Percentiles rank a stretch among this genome's conserved stretches.
Conservation (phyloP, 2,888 invertebrate genomes). For the Plagodis pulveraria region DNA sequence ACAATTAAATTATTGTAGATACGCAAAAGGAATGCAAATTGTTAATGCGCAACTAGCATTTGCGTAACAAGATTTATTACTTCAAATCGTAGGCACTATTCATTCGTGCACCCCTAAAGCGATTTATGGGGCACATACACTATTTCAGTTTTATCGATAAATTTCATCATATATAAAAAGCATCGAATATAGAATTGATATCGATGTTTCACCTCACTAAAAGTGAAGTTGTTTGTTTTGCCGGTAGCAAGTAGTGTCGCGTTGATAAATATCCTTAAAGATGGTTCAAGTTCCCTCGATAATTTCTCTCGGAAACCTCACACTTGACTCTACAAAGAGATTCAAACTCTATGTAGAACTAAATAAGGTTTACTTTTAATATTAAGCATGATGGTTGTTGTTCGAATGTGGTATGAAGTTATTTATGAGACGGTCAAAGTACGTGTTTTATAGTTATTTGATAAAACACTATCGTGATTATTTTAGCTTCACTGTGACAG, state of each 20-base stretch:
- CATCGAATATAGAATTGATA: slow-evolving; percentile 10
- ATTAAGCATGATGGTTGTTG: slow-evolving; percentile 30
- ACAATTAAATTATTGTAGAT: not conserved
- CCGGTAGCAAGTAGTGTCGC: slow-evolving; percentile 83
- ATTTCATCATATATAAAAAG: not conserved
- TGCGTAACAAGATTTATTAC: slow-evolving; percentile 19
- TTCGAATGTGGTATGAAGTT: slow-evolving; percentile 59
- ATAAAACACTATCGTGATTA: slow-evolving; percentile 82
- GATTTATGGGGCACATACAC: slow-evolving; percentile 1
- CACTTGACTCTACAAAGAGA: slow-evolving; percentile 51
- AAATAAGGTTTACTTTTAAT: slow-evolving; percentile 45
- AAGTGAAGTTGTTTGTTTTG: slow-evolving; percentile 78
- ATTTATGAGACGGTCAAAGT: slow-evolving; percentile 77
- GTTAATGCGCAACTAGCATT: slow-evolving; percentile 8
- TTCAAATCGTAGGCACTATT: slow-evolving; percentile 25
- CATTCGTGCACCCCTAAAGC: slow-evolving; percentile 17
- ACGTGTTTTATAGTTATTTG: slow-evolving; percentile 83
- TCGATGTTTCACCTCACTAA: slow-evolving; percentile 59
- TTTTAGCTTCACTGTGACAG: slow-evolving; percentile 76
- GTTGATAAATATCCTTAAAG: slow-evolving; percentile 84
- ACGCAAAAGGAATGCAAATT: slow-evolving; percentile 23
- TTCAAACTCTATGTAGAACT: slow-evolving; percentile 38
- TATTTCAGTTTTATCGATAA: slow-evolving; percentile 21
- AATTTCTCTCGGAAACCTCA: slow-evolving; percentile 74
- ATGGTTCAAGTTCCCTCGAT: slow-evolving; percentile 78